These are phyloP conservation scores for Eurosta solidaginis DNA, from an alignment of 1,140 invertebrate genomes.

Conservation along the genomic window DNA sequence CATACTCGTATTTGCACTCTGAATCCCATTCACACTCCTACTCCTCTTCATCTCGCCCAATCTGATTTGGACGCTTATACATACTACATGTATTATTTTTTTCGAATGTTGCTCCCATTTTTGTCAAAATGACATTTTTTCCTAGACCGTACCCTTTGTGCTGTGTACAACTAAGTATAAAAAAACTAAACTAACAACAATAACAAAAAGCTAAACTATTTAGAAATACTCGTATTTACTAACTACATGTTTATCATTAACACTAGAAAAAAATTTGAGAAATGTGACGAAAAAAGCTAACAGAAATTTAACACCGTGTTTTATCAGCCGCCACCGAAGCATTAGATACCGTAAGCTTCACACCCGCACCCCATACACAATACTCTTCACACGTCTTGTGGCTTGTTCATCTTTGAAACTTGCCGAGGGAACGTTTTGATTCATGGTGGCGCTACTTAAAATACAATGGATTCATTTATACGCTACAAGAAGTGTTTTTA, in stretches of 20 bases:
- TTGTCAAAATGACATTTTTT: no score
- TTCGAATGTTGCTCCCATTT: no score
- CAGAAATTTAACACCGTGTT: not conserved
- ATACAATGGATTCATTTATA: conserved; percentile 12
- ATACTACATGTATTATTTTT: no score
- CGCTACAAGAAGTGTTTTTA: not conserved
- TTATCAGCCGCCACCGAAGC: not conserved
- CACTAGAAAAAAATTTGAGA: not conserved
- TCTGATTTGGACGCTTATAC: no score
- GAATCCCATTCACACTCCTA: no score
- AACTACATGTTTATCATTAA: not conserved
- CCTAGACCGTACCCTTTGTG: no score
- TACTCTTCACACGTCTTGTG: not conserved
- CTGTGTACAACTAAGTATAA: not conserved
- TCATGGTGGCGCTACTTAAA: not conserved
- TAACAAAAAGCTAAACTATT: not conserved
- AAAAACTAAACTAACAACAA: not conserved
- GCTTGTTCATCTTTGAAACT: not conserved
- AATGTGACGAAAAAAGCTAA: not conserved
- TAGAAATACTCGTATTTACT: not conserved
- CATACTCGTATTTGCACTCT: no score
- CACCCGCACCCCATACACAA: not conserved
- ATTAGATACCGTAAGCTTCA: not conserved
- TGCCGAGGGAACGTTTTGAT: not conserved
- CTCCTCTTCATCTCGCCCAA: no score